Percentiles rank a stretch among this genome's conserved stretches.
phyloP scores from a whole-genome alignment of 2,797 vertebrate species.

The Tamandua tetradactyla region DNA sequence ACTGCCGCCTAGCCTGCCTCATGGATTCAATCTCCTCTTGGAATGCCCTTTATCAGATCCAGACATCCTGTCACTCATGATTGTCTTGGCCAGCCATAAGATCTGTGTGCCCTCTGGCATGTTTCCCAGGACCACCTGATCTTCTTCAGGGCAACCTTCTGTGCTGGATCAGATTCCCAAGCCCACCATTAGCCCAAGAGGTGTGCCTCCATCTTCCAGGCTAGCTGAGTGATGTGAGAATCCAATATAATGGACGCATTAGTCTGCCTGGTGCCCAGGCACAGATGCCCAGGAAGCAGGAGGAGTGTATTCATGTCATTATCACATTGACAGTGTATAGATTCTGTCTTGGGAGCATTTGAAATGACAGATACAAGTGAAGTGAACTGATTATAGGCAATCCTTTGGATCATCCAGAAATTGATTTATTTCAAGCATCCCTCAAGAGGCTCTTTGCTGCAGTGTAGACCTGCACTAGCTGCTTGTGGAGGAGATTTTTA shows the following conservation, averaged over 20 bases:
- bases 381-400: too few species aligned
- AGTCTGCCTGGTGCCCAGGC: neutral
- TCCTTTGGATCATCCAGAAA: neutral
- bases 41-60: neutral
- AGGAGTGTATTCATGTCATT: neutral
- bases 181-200: neutral
- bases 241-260: rapidly evolving
- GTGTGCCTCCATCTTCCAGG: neutral
- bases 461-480: neutral
- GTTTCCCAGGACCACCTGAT: too few species aligned
- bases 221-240: neutral
- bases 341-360: neutral
- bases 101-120: neutral
- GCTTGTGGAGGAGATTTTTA: neutral
- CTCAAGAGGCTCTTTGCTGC: neutral
- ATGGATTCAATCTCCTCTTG: neutral
- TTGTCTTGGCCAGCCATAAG: neutral
- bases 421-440: slow-evolving; percentile 8
- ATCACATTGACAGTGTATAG: too few species aligned
- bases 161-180: neutral
- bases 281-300: neutral
- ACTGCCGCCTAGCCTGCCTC: neutral
- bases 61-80: too few species aligned
- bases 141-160: neutral
- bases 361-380: neutral